phyloP scores from a whole-genome alignment of 2,797 vertebrate species.

The Avahi laniger region DNA sequence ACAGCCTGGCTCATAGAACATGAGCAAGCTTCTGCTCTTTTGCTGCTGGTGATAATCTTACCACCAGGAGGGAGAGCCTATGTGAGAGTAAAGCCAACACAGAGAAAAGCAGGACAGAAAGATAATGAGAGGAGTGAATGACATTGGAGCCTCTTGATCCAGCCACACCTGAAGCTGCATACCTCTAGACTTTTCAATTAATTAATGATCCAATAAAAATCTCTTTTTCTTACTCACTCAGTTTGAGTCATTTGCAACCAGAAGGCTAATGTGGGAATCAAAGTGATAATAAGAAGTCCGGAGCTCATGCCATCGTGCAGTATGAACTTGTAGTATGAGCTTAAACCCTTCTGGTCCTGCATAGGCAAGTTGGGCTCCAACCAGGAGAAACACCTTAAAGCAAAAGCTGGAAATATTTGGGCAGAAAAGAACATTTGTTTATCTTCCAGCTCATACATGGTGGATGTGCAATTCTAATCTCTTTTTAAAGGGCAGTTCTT shows the following conservation, averaged over 20 bases:
- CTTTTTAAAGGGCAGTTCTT: slow-evolving; percentile 60
- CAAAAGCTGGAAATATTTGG: slow-evolving; percentile 66
- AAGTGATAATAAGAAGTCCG: background rate
- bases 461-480: slow-evolving; percentile 51
- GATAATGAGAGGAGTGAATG: background rate
- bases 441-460: slow-evolving; percentile 52
- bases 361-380: background rate
- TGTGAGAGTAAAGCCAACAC: background rate
- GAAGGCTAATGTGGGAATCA: background rate
- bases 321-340: background rate
- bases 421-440: slow-evolving; percentile 67
- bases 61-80: background rate
- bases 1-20: background rate
- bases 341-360: background rate
- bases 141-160: background rate
- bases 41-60: too few relatives aligned
- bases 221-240: background rate
- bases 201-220: background rate
- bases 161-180: background rate
- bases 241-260: background rate
- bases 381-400: slow-evolving; percentile 47
- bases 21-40: background rate
- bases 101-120: background rate
- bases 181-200: background rate
- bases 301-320: accelerated